Conservation (phyloP, 2,113 vertebrate genomes). For the Nyctereutes procyonoides region DNA sequence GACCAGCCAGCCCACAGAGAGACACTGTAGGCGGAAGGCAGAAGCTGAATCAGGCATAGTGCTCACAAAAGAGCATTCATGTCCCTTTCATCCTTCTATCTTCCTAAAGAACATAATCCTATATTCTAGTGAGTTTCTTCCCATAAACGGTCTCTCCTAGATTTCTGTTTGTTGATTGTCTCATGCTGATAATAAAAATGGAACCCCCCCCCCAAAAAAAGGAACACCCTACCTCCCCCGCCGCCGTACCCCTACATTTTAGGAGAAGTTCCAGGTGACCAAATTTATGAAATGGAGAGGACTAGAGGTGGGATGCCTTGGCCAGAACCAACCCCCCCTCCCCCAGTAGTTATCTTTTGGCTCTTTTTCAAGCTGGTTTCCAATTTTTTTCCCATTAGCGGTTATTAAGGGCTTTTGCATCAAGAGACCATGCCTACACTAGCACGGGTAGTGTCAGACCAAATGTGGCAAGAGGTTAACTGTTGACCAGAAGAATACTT, state of each 20-base stretch:
- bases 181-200: neutral
- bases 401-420: constrained; percentile 7
- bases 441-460: neutral
- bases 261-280: neutral
- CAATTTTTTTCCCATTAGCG: neutral
- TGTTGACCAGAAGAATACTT: neutral
- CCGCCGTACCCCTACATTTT: neutral
- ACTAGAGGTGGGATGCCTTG: neutral
- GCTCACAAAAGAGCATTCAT: neutral
- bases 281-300: neutral
- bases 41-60: neutral
- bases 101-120: neutral
- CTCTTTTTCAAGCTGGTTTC: neutral
- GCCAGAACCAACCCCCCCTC: neutral
- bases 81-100: neutral
- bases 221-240: neutral
- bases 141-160: neutral
- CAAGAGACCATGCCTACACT: neutral
- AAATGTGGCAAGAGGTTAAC: neutral
- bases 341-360: neutral
- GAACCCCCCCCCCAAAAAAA: neutral
- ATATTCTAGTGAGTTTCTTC: neutral
- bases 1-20: neutral
- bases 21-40: neutral
- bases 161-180: neutral